Percentiles rank a stretch among this genome's conserved stretches.
These are phyloP conservation scores for Napeogenes inachia DNA, from an alignment of 2,888 invertebrate genomes.

Conservation along the genomic window DNA sequence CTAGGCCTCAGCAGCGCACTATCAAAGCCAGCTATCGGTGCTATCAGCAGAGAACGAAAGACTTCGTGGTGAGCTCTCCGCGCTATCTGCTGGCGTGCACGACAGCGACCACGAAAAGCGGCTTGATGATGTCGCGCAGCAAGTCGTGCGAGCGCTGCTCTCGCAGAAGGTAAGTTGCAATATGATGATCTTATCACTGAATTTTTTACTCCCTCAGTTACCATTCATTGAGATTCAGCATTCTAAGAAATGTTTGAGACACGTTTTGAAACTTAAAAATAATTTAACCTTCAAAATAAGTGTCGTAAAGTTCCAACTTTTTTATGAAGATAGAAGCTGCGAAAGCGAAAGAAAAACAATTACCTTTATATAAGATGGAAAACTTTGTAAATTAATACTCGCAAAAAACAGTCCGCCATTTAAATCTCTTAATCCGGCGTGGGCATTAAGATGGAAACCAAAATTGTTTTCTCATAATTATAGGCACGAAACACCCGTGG, in stretches of 20 bases:
- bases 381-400: constrained; percentile 33
- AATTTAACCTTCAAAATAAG: neutral
- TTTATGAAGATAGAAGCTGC: too few species aligned
- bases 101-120: constrained; percentile 85
- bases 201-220: too few species aligned
- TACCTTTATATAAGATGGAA: constrained; percentile 26
- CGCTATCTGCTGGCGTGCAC: constrained; percentile 56
- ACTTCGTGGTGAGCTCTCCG: constrained; percentile 77
- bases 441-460: constrained; percentile 69
- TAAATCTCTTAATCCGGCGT: constrained; percentile 58
- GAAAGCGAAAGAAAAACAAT: neutral
- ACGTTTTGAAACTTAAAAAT: neutral
- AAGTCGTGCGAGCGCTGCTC: constrained; percentile 88
- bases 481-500: constrained; percentile 57
- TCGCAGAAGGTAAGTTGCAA: constrained; percentile 84
- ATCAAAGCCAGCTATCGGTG: constrained; percentile 81
- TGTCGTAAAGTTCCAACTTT: neutral
- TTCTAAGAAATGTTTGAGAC: too few species aligned
- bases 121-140: constrained; percentile 89
- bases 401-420: constrained; percentile 36
- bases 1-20: constrained; percentile 84
- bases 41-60: constrained; percentile 83
- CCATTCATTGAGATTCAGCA: too few species aligned
- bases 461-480: constrained; percentile 78
- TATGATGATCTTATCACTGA: too few species aligned